Conservation (phyloP, 2,888 invertebrate genomes). For the Thymelicus acteon region DNA sequence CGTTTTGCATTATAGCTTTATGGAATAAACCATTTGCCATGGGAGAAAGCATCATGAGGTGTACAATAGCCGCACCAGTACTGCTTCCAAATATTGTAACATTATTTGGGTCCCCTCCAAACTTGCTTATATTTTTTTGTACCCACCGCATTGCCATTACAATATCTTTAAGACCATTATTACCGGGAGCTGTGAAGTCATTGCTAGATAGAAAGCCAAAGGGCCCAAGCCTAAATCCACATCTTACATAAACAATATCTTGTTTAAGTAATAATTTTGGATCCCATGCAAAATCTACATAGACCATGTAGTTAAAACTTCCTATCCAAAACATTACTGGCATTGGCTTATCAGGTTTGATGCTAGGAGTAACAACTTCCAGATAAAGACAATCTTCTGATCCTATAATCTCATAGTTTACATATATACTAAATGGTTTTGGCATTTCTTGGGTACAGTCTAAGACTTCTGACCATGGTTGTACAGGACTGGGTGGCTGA, state of each 20-base stretch:
- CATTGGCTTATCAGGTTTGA: slow-evolving; percentile 61
- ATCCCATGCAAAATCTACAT: slow-evolving; percentile 64
- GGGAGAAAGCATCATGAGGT: slow-evolving; percentile 78
- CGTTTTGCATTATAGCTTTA: slow-evolving; percentile 77
- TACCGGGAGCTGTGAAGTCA: slow-evolving; percentile 74
- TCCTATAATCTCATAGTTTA: slow-evolving; percentile 50
- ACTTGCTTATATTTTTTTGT: slow-evolving; percentile 67
- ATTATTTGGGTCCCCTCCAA: slow-evolving; percentile 77
- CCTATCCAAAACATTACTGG: slow-evolving; percentile 84
- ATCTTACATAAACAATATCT: slow-evolving; percentile 70
- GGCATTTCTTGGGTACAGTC: slow-evolving; percentile 66
- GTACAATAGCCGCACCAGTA: slow-evolving; percentile 75
- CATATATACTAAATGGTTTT: slow-evolving; percentile 46
- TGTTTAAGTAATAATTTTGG: slow-evolving; percentile 64
- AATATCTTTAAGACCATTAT: slow-evolving; percentile 76
- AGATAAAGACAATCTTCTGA: slow-evolving; percentile 79
- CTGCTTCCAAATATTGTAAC: slow-evolving; percentile 79
- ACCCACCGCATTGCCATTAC: slow-evolving; percentile 77
- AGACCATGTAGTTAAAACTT: slow-evolving; percentile 60
- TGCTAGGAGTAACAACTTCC: slow-evolving; percentile 65
- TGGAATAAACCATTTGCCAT: slow-evolving; percentile 77
- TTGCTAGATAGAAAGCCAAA: slow-evolving; percentile 77
- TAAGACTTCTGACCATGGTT: slow-evolving; percentile 56
- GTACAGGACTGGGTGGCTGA: slow-evolving; percentile 66
- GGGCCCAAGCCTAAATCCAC: slow-evolving; percentile 75